Base-by-base conservation (phyloP, 2,113 vertebrate species). In the Anser cygnoides region DNA sequence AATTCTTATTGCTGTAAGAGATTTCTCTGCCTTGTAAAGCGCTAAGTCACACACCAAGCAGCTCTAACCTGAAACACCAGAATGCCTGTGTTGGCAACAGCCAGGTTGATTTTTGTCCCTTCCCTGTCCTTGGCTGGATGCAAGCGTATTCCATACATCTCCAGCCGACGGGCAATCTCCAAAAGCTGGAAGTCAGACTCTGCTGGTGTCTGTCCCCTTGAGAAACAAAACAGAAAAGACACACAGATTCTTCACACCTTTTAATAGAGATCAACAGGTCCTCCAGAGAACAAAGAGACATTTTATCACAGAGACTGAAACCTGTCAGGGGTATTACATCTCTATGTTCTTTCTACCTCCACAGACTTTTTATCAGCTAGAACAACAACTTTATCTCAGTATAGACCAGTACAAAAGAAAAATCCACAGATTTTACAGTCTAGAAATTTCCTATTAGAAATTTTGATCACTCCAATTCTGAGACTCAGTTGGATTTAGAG, bases 41-140 rank as follows among this genome's bases (percentile, higher is more conserved):
- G 44, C 21, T 37, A 67, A 88, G 31, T 35, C 31, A 58, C 0
- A 2, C 55, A 22, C 41, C 13, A 5, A 95, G 10, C n/a, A 72
- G 37, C 57, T 95, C 97, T 97, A 89, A 99, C 99, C 99, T 99
- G 99, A 98, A 99, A 98, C 95, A 99, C 99, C 76, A 99, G 98
- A 96, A 99, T 99, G 49, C 99, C 99, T 0, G 98, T 99, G 97
- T 99, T 99, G 17, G 99, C 99, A 78, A 99, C 99, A 41, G 99
- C 98, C 95, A 99, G 96, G 96, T 99, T 99, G 90, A 99, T 98
- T 97, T 98, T 99, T 8, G 99, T 99, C 79, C 99, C 99, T 96
- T 99, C 99, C 13, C 99, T 98, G 97, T 99, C 99, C 97, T 99
- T 99, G 77, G 99, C 99, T 2, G 99, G 98, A 96, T 99, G 99